Evolutionary conservation across 1,140 invertebrate species (phyloP).

Genomic region (Portunus trituberculatus): DNA sequence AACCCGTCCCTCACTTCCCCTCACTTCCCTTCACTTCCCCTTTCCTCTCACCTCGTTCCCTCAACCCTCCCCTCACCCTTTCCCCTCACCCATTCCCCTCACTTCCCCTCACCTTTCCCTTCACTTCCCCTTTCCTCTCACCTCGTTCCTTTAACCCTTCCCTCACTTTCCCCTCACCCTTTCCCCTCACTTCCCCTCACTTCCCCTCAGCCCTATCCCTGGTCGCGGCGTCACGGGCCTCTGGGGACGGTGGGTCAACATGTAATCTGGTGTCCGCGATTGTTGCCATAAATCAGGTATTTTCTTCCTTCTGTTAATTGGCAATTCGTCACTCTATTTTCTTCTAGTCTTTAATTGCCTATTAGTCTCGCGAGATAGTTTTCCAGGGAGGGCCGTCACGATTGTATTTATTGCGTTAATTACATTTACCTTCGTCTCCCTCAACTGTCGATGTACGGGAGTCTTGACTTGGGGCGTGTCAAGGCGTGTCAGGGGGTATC

Average conservation of each 20-base stretch:
- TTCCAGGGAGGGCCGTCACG: constrained; percentile 70
- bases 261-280: constrained; percentile 66
- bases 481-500: too few relatives aligned
- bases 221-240: neutral
- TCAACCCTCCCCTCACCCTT: neutral
- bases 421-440: constrained; percentile 57
- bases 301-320: constrained; percentile 76
- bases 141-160: neutral
- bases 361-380: constrained; percentile 76
- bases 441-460: constrained; percentile 66
- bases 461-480: too few relatives aligned
- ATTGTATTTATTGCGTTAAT: constrained; percentile 75
- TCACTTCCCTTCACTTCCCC: neutral
- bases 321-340: constrained; percentile 75
- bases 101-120: too few relatives aligned
- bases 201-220: neutral
- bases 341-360: constrained; percentile 73
- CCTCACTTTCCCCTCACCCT: neutral
- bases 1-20: too few relatives aligned
- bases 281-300: constrained; percentile 72
- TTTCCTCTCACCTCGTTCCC: neutral
- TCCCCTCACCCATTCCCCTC: neutral
- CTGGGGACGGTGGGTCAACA: constrained; percentile 58
- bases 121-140: too few relatives aligned
- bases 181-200: neutral